phyloP scores from a whole-genome alignment of 2,113 vertebrate species.

The rat (Rattus norvegicus) region DNA sequence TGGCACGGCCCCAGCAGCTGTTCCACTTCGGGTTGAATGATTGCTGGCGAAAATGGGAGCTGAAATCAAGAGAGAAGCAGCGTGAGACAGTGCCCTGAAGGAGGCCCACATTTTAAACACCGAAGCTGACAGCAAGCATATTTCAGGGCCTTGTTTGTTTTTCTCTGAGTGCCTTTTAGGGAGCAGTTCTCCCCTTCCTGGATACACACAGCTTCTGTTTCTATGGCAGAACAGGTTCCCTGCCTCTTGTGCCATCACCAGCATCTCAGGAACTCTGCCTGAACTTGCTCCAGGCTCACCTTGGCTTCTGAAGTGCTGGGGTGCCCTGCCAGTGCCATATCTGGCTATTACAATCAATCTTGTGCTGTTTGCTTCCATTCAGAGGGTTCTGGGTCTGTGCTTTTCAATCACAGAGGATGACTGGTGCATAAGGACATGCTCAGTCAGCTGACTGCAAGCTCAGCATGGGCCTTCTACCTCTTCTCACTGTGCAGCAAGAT shows the following conservation, averaged over 20 bases:
- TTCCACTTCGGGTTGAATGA: constrained; percentile 82
- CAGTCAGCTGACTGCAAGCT: background rate
- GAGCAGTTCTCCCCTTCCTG: constrained; percentile 8
- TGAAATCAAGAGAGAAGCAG: constrained; percentile 80
- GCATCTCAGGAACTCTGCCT: background rate
- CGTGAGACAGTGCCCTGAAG: constrained; percentile 48
- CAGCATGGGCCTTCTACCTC: background rate
- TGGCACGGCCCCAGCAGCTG: constrained; percentile 82
- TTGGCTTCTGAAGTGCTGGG: background rate
- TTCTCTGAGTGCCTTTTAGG: constrained; percentile 41
- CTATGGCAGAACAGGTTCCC: background rate
- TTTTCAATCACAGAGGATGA: background rate
- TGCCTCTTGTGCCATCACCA: background rate
- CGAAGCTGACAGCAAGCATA: constrained; percentile 48
- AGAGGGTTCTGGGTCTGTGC: background rate
- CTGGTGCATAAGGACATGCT: background rate
- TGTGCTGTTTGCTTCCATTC: background rate
- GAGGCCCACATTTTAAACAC: background rate
- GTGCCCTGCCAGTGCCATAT: background rate
- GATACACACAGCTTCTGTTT: constrained; percentile 59
- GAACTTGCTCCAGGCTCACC: background rate
- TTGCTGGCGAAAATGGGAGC: constrained; percentile 84
- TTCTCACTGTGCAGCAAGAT: accelerated
- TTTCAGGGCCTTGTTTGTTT: constrained; percentile 66
- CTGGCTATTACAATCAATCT: constrained; percentile 10